These are phyloP conservation scores for Yponomeuta malinellus DNA, from an alignment of 2,888 invertebrate genomes.

Conservation along the genomic window DNA sequence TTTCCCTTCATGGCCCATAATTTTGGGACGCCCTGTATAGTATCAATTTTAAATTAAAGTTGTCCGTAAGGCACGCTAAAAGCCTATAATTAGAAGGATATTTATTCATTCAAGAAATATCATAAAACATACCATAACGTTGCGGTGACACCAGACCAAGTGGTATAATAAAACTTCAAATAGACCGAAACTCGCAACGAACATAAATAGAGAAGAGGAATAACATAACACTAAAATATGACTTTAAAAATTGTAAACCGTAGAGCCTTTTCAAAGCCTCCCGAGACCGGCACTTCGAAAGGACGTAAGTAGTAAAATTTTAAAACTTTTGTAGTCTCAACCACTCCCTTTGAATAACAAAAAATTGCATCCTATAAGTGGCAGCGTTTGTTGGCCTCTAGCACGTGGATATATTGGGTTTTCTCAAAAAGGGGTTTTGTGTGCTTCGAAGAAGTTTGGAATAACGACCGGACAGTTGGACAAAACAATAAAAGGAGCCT, in stretches of 20 bases:
- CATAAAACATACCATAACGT: conserved; percentile 32
- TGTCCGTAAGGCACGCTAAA: neutral
- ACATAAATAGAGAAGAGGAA: conserved; percentile 46
- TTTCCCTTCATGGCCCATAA: too few species aligned
- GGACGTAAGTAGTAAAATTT: conserved; percentile 21
- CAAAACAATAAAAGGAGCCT: conserved; percentile 31
- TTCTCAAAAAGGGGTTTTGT: conserved; percentile 53
- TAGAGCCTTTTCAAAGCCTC: conserved; percentile 39
- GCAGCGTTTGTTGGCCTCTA: conserved; percentile 50
- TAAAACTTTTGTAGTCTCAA: conserved; percentile 57
- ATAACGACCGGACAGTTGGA: conserved; percentile 31
- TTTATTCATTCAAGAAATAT: neutral
- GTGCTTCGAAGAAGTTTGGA: conserved; percentile 43
- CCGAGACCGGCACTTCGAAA: conserved; percentile 18
- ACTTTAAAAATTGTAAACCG: conserved; percentile 51
- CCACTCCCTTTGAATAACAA: conserved; percentile 50
- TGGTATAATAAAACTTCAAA: conserved; percentile 27
- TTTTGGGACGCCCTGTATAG: neutral
- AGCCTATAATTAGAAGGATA: neutral
- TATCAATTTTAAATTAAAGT: neutral
- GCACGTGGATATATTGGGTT: conserved; percentile 46
- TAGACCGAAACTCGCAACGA: conserved; percentile 38
- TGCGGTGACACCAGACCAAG: conserved; percentile 50
- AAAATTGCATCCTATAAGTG: conserved; percentile 33
- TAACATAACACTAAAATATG: conserved; percentile 47